These are phyloP conservation scores for Baccha elongata DNA, from an alignment of 2,888 invertebrate genomes.

Conservation along the genomic window DNA sequence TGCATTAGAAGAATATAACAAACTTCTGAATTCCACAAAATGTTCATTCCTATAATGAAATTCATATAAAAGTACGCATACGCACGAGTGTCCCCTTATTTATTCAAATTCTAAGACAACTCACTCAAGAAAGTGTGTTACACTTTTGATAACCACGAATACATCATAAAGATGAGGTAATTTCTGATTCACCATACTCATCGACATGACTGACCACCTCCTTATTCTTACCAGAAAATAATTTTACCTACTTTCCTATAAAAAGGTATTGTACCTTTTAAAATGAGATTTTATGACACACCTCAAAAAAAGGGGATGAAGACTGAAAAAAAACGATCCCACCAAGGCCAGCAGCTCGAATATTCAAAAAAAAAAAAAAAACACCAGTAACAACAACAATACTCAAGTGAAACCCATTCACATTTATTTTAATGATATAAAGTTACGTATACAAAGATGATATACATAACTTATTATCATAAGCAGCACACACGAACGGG, in stretches of 20 bases:
- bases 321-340: conserved; percentile 20
- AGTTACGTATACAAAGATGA: conserved; percentile 36
- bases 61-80: conserved; percentile 33
- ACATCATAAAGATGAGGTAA: conserved; percentile 18
- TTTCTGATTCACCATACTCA: conserved; percentile 8
- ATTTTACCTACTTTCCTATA: conserved; percentile 25
- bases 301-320: conserved; percentile 17
- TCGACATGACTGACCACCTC: conserved; percentile 11
- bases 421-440: conserved; percentile 47
- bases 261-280: conserved; percentile 25
- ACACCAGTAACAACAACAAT: conserved; percentile 7
- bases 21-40: too few relatives aligned
- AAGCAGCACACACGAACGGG: conserved; percentile 46
- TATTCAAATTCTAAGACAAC: not conserved
- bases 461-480: conserved; percentile 57
- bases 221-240: conserved; percentile 32
- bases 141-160: conserved; percentile 3
- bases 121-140: conserved; percentile 5
- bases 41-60: not conserved
- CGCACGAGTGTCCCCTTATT: conserved; percentile 2
- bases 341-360: conserved; percentile 30
- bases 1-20: too few relatives aligned
- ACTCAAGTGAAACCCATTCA: conserved; percentile 52
- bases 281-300: conserved; percentile 46
- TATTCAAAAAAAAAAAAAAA: conserved; percentile 27